Base-by-base conservation (phyloP, 2,797 vertebrate genomes). In the Epinephelus malabaricus region DNA sequence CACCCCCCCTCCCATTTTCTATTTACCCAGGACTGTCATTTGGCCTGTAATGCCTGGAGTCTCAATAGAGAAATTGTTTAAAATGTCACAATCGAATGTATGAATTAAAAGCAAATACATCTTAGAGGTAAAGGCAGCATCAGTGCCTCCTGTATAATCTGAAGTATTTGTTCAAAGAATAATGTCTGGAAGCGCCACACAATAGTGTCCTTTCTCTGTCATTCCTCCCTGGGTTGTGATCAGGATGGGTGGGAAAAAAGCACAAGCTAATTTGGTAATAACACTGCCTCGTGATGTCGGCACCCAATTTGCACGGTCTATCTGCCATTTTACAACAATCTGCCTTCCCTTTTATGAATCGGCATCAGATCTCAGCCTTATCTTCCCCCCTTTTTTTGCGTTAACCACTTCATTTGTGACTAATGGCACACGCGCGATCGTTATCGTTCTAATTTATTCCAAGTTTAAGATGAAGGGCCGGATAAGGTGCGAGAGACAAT, bases 321-420 rank as follows among this genome's bases (percentile, higher is more conserved):
- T 92, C 86, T 92, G 90, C 89, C 90, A 89, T 92, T 93, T 92
- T 94, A 88, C 86, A 81, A 88, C 90, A 88, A 91, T 89, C 88
- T 86, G 78, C 79, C 85, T 92, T 81, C 81, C 77, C 86, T 82
- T 93, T 92, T 91, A 93, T 92, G 89, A 93, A 90, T 93, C 83
- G 46, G 81, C 88, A 92, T 92, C 90, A 88, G 92, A 95, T 95
- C 94, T 93, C 85, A 69, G 84, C 81, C 91, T 95, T 94, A 94
- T 95, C 94, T 90, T 46, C 79, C 60, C 78, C 58, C 65, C 25
- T 78, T 80, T 62, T 84, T 88, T 76, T 73, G 89, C 87, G 81
- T 92, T 92, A 96, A 94, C 94, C 94, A 95, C 95, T 95, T 95
- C 93, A 96, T 95, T 95, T 95, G 94, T 92, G 90, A 93, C 94